phyloP scores from a whole-genome alignment of 2,888 invertebrate species.

The Lampropteryx suffumata region DNA sequence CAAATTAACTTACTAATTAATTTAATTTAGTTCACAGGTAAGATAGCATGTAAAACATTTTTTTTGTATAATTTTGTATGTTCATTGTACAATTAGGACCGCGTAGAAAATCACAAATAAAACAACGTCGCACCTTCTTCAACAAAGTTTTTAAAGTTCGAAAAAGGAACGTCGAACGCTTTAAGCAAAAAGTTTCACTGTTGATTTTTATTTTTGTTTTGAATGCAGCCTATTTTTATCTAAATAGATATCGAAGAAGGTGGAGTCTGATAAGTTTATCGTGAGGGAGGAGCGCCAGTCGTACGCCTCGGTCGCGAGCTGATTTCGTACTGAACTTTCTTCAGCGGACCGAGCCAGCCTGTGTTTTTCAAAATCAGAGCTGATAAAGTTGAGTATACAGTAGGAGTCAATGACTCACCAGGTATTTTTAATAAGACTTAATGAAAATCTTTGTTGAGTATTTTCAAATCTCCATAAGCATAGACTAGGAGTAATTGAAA shows the following conservation, averaged over 20 bases:
- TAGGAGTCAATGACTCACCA: slow-evolving; percentile 6
- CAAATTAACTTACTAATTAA: too few species aligned
- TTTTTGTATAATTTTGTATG: too few species aligned
- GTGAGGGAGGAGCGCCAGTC: slow-evolving; percentile 35
- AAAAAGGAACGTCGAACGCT: slow-evolving; percentile 13
- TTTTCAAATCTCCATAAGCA: too few species aligned
- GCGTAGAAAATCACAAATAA: slow-evolving; percentile 12
- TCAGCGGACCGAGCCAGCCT: slow-evolving; percentile 11
- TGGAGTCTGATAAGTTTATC: slow-evolving; percentile 38
- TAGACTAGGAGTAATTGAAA: too few species aligned
- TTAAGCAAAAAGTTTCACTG: background rate
- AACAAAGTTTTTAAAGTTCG: slow-evolving; percentile 12
- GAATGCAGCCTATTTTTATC: background rate
- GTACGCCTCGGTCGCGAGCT: slow-evolving; percentile 49
- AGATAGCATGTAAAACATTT: too few species aligned
- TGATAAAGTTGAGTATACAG: slow-evolving; percentile 10
- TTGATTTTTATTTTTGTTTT: background rate
- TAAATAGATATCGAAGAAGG: slow-evolving; percentile 9
- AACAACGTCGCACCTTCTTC: slow-evolving; percentile 1
- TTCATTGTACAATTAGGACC: too few species aligned
- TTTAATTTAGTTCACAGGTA: too few species aligned
- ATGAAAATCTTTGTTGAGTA: too few species aligned
- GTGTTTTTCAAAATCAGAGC: slow-evolving; percentile 37
- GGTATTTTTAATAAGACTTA: background rate
- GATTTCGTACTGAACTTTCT: slow-evolving; percentile 44